phyloP scores from a whole-genome alignment of 2,797 vertebrate species.

The Sphenopsis melanotis region DNA sequence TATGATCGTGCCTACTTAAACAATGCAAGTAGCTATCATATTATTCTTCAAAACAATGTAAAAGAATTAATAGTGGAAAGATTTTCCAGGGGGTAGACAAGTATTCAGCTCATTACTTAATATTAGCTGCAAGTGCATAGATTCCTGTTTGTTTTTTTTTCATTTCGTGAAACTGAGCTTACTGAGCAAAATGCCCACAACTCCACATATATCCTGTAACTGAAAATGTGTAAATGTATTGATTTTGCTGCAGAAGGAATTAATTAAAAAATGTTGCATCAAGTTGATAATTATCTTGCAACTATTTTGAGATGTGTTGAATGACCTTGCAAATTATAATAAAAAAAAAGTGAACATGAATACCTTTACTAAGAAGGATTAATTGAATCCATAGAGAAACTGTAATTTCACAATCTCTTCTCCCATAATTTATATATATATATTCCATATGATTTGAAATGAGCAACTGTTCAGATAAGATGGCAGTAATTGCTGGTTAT shows the following conservation, averaged over 20 bases:
- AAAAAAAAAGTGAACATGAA: neutral
- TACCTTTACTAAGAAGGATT: neutral
- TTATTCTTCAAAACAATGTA: neutral
- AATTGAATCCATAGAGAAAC: neutral
- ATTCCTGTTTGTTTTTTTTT: neutral
- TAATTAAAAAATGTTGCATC: neutral
- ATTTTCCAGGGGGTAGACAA: neutral
- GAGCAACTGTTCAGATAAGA: neutral
- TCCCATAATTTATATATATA: neutral
- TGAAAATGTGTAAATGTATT: neutral
- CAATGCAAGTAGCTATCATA: accelerated
- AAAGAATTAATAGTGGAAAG: neutral
- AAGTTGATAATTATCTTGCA: neutral
- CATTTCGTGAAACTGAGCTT: neutral
- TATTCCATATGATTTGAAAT: neutral
- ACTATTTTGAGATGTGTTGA: neutral
- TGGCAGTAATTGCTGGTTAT: neutral
- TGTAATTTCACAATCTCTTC: neutral
- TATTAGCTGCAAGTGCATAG: neutral
- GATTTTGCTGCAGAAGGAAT: neutral
- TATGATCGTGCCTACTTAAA: neutral
- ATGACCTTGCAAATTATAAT: neutral
- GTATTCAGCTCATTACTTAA: neutral
- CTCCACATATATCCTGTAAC: neutral
- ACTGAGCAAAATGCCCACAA: neutral